Evolutionary conservation across 2,888 invertebrate species (phyloP).

Genomic region (Yponomeuta cagnagella): DNA sequence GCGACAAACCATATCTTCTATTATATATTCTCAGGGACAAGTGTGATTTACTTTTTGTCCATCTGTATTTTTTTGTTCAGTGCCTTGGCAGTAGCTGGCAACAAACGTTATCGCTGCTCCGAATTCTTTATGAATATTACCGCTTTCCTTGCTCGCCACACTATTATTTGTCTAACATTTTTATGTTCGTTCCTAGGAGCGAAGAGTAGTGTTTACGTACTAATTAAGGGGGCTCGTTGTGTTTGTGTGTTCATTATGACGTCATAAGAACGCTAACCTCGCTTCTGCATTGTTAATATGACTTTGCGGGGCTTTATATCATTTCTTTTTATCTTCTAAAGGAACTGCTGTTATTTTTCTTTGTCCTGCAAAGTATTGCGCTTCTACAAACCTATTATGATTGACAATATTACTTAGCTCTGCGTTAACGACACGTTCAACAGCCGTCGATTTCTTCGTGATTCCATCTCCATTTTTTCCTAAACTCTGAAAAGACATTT

Average conservation of each 20-base stretch:
- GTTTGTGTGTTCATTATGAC: neutral
- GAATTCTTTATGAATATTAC: conserved; percentile 3
- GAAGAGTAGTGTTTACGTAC: neutral
- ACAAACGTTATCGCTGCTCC: neutral
- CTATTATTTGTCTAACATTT: conserved; percentile 1
- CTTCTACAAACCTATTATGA: too few species aligned
- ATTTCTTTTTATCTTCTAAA: neutral
- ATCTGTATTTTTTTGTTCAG: neutral
- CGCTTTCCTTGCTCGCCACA: conserved; percentile 2
- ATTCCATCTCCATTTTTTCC: too few species aligned
- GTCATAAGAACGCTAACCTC: neutral
- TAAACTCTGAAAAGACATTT: too few species aligned
- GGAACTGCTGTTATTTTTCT: too few species aligned
- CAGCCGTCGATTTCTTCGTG: too few species aligned
- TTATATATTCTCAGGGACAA: neutral
- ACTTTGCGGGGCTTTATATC: neutral
- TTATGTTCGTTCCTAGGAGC: neutral
- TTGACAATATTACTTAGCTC: too few species aligned
- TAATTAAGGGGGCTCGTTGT: neutral
- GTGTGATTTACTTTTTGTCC: neutral
- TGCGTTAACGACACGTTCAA: too few species aligned
- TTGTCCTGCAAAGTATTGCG: too few species aligned
- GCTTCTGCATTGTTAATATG: neutral
- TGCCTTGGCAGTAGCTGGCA: neutral
- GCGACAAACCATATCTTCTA: neutral